Evolutionary conservation across 1,140 invertebrate genomes (phyloP), one percentile per base, ranked within the genome.

Genomic region (Bombyx mandarina): DNA sequence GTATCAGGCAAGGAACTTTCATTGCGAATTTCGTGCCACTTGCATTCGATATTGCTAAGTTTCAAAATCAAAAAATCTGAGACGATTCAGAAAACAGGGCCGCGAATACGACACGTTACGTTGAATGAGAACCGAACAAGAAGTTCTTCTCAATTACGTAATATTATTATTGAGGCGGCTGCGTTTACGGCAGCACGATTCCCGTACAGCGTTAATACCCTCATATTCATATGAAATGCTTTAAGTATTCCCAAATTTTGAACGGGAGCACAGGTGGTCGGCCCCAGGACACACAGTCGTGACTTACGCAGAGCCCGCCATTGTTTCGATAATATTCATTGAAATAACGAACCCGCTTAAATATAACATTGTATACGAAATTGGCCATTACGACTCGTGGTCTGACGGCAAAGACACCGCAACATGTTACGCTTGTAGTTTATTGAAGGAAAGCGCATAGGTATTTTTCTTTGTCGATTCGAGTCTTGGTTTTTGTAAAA

Each of bases 271-370:
- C 82, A 86, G 80, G 80, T 86, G 80, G 73, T 61, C 71, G 74
- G 74, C 78, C 69, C 62, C 69, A 62, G 75, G 72, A 69, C 55
- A 43, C 52, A 47, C 52, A 69, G 73, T 82, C 82, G 80, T 86
- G 80, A 86, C 80, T 86, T 83, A 83, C 77, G 66, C 71, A 54
- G 61, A 52, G 63, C 66, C 53, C 58, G 62, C 70, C 71, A 75
- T 82, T 82, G 75, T 80, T 66, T 73, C 65, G 63, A 44, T 10
- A 42, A 10, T 43, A 69, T 66, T 69, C 64, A 67, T 71, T 67
- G 69, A 71, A 73, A 71, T 73, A 73, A 77, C 67, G 67, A 61
- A 61, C 66, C 71, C 67, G 78, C 71, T 64, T 60, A 73, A 68
- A 71, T 64, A 67, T 47, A 49, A 55, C 64, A 63, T 65, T 71